These are phyloP conservation scores for Oplegnathus fasciatus DNA, from an alignment of 2,113 vertebrate genomes.

Conservation along the genomic window DNA sequence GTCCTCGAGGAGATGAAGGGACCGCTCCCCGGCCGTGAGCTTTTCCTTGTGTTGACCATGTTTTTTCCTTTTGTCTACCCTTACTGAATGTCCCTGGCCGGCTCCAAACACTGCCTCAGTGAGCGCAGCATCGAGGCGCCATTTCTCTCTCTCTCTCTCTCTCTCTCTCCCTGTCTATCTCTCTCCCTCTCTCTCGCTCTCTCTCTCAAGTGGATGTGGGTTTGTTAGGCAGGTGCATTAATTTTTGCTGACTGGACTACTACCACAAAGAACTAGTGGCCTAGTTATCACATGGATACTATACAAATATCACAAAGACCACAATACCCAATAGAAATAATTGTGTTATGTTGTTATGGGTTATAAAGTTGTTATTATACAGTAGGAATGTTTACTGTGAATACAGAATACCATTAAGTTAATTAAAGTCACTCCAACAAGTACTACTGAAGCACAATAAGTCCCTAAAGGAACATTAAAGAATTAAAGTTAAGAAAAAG, in stretches of 20 bases:
- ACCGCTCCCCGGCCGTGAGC: constrained; percentile 81
- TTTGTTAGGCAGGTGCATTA: constrained; percentile 66
- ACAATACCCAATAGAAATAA: background rate
- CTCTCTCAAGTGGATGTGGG: constrained; percentile 14
- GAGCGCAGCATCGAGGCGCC: constrained; percentile 85
- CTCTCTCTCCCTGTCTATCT: constrained; percentile 42
- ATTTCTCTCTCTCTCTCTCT: constrained; percentile 80
- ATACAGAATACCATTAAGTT: background rate
- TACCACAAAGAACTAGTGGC: constrained; percentile 6
- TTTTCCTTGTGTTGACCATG: constrained; percentile 96
- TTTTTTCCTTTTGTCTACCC: constrained; percentile 64
- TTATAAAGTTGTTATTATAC: background rate
- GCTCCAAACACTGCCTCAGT: constrained; percentile 83
- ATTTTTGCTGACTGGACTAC: constrained; percentile 50
- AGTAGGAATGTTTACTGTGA: background rate
- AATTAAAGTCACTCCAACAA: background rate
- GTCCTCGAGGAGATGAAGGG: constrained; percentile 95
- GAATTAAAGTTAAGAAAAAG: background rate
- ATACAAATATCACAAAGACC: background rate
- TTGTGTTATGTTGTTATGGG: background rate
- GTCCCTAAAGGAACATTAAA: background rate
- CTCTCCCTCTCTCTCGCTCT: constrained; percentile 55
- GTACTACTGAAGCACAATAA: background rate
- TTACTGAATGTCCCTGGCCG: constrained; percentile 72
- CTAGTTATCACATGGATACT: background rate